Evolutionary conservation across 2,797 vertebrate genomes (phyloP), one percentile per base, ranked within the genome.

Genomic region (Picus viridis): DNA sequence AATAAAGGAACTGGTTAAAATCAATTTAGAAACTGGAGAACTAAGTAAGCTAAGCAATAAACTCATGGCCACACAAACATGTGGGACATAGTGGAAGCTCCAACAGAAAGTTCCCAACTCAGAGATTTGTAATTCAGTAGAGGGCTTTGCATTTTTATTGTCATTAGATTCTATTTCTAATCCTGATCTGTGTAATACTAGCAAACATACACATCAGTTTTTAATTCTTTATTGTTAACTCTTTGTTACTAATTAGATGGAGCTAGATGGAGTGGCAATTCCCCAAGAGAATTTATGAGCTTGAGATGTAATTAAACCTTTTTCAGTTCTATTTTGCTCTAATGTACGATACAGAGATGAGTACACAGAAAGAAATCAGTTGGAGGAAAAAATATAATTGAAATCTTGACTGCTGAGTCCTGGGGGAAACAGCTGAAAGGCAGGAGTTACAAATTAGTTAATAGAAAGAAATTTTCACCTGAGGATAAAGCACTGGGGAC

Each of bases 401-500:
- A 62, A 83, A 67, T 56, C 57, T 80, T 73, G 53, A 30, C 34
- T 18, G 11, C 61, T 72, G 73, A 79, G 39, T 73, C 70, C 43
- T 39, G 13, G 1, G 68, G 54, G 57, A 71, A 86, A 58, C 3
- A 24, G 47, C 23, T 68, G 79, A 90, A 94, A 95, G 57, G 61
- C 36, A 26, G 14, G 32, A 78, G 58, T 19, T 67, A 83, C 43
- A 51, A 92, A 93, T 92, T 83, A 94, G 69, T 93, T 89, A 93
- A 92, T 10, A 91, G 83, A 90, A 94, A 78, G 76, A 73, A 39
- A 63, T 88, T 97, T 91, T 97, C 94, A 99, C 99, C 99, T 99
- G 96, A 99, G 97, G 81, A 99, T 98, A 97, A 99, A 99, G 96
- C 98, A 99, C 54, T 99, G 99, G 1, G 98, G 98, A 39, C 94